These are phyloP conservation scores for Chionodraco myersi DNA, from an alignment of 2,113 vertebrate species.

Conservation along the genomic window DNA sequence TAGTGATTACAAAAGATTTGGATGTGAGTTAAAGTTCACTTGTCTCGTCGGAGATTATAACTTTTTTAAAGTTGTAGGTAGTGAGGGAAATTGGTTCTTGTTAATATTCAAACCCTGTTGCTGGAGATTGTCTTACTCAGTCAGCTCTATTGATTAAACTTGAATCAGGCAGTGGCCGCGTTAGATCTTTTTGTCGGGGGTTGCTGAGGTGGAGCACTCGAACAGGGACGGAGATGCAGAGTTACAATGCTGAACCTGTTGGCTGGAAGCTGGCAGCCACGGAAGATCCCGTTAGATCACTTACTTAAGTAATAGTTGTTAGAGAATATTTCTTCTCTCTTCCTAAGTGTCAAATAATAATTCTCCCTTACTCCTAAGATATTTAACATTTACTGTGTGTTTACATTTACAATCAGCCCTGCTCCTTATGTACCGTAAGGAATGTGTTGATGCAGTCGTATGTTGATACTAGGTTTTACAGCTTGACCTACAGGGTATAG, in stretches of 20 bases:
- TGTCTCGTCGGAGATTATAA: constrained; percentile 40
- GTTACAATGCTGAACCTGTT: not conserved
- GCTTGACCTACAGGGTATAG: too few relatives aligned
- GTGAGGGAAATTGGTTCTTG: constrained; percentile 21
- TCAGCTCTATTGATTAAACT: constrained; percentile 6
- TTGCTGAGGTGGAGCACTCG: constrained; percentile 9
- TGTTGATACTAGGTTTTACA: too few relatives aligned
- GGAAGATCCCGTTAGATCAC: not conserved
- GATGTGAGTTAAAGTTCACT: constrained; percentile 40
- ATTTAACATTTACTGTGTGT: too few relatives aligned
- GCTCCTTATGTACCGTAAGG: too few relatives aligned
- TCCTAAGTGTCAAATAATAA: too few relatives aligned
- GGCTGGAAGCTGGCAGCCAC: not conserved
- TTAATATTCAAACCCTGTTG: constrained; percentile 55
- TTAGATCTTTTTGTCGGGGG: constrained; percentile 12
- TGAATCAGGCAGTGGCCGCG: not conserved
- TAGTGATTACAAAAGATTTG: constrained; percentile 41
- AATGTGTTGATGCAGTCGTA: too few relatives aligned
- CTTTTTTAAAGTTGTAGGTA: constrained; percentile 34
- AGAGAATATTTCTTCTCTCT: too few relatives aligned
- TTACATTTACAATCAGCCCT: too few relatives aligned
- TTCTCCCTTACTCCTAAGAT: too few relatives aligned
- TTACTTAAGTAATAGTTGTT: not conserved
- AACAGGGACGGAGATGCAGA: constrained; percentile 12
- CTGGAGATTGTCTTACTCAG: constrained; percentile 33